Conservation (phyloP, 2,888 invertebrate genomes). For the Beris morrisii region DNA sequence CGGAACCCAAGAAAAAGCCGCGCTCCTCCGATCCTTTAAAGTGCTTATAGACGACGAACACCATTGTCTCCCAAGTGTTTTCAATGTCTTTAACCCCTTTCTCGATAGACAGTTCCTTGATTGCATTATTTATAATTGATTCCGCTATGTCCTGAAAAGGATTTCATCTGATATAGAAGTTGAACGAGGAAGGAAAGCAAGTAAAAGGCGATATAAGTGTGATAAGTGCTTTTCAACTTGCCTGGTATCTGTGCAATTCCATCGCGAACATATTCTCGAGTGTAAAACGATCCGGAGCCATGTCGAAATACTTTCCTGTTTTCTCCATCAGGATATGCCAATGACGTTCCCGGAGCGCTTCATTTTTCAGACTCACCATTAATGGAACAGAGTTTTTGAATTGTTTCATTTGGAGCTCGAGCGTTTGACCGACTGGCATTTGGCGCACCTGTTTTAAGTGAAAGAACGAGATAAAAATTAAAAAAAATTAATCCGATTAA, state of each 20-base stretch:
- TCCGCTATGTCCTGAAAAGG: constrained; percentile 68
- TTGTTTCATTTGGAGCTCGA: constrained; percentile 84
- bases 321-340: constrained; percentile 88
- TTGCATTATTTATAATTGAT: constrained; percentile 83
- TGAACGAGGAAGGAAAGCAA: not conserved
- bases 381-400: constrained; percentile 85
- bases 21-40: constrained; percentile 75
- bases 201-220: not conserved
- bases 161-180: not conserved
- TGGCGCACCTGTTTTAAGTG: constrained; percentile 19
- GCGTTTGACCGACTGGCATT: constrained; percentile 64
- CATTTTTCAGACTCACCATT: constrained; percentile 88
- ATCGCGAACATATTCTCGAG: constrained; percentile 90
- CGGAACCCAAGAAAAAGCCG: constrained; percentile 72
- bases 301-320: constrained; percentile 80
- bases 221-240: constrained; percentile 34
- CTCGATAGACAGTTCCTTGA: constrained; percentile 90
- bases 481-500: not conserved
- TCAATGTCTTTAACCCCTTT: constrained; percentile 82
- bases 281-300: constrained; percentile 86
- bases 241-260: constrained; percentile 84
- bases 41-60: constrained; percentile 68
- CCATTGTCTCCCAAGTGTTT: constrained; percentile 69
- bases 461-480: not conserved
- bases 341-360: constrained; percentile 85